Percentiles rank a stretch among this genome's conserved stretches.
phyloP scores from a whole-genome alignment of 2,888 invertebrate genomes.

The Polydrusus tereticollis region DNA sequence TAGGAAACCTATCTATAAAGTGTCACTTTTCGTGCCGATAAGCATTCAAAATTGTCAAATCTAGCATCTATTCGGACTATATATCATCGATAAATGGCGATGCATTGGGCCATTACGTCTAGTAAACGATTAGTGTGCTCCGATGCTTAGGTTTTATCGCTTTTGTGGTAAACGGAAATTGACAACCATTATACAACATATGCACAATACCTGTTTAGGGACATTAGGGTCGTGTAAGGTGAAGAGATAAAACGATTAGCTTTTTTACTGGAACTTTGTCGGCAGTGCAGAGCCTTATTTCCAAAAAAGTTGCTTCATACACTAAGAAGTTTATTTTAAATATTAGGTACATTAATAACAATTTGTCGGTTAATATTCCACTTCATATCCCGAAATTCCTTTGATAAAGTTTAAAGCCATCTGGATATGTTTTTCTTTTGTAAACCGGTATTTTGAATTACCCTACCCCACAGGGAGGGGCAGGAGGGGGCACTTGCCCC shows the following conservation, averaged over 20 bases:
- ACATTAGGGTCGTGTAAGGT: background rate
- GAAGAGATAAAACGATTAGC: background rate
- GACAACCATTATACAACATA: conserved; percentile 26
- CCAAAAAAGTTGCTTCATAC: too few relatives aligned
- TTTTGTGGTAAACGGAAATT: conserved; percentile 12
- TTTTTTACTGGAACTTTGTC: background rate
- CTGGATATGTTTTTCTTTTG: too few relatives aligned
- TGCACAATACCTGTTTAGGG: conserved; percentile 14
- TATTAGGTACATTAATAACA: too few relatives aligned
- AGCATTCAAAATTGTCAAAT: conserved; percentile 27
- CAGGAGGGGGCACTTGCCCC: too few relatives aligned
- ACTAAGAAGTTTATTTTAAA: too few relatives aligned
- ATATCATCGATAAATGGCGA: conserved; percentile 32
- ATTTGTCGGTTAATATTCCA: too few relatives aligned
- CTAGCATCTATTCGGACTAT: conserved; percentile 29
- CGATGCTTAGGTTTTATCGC: conserved; percentile 26
- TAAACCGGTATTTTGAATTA: too few relatives aligned
- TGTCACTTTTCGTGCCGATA: conserved; percentile 20
- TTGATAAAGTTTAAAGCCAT: too few relatives aligned
- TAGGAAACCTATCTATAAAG: conserved; percentile 23
- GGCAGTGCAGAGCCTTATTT: too few relatives aligned
- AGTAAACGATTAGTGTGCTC: conserved; percentile 29
- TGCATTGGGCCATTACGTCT: conserved; percentile 24
- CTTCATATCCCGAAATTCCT: too few relatives aligned
- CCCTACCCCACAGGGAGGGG: too few relatives aligned